phyloP scores from a whole-genome alignment of 2,113 vertebrate genomes.

The Zosterops borbonicus region DNA sequence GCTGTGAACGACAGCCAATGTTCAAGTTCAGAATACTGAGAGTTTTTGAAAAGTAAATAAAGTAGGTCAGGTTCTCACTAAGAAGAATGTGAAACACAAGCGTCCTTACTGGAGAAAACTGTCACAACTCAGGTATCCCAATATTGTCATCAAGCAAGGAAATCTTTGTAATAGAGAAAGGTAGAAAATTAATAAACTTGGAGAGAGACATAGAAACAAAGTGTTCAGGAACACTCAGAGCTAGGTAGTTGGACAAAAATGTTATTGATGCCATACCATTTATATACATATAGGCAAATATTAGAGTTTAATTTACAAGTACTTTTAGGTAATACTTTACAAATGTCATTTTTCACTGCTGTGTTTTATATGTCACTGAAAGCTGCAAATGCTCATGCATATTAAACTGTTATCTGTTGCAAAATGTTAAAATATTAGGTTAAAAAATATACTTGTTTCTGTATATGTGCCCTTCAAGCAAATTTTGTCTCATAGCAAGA shows the following conservation, averaged over 20 bases:
- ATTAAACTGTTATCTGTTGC: not conserved
- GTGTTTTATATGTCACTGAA: not conserved
- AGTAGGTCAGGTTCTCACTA: not conserved
- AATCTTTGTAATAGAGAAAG: not conserved
- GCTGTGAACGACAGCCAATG: not conserved
- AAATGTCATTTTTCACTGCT: not conserved
- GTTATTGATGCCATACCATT: not conserved
- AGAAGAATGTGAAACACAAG: not conserved
- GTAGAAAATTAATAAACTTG: not conserved
- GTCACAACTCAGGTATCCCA: not conserved
- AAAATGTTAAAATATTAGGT: not conserved
- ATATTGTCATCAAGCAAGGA: not conserved
- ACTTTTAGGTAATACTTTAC: not conserved
- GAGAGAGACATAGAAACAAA: not conserved
- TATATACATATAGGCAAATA: not conserved
- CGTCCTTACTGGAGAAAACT: not conserved
- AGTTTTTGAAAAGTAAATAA: not conserved
- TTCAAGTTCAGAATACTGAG: not conserved
- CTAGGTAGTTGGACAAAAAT: not conserved
- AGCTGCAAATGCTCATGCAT: not conserved
- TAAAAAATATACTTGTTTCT: not conserved
- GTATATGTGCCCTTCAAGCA: accelerated
- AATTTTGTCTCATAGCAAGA: not conserved
- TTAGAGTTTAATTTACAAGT: not conserved
- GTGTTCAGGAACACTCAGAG: not conserved